A percentile compares a stretch with the other conserved stretches of the same genome.
Evolutionary conservation across 2,797 vertebrate species (phyloP).

Genomic region (Pristis pectinata): DNA sequence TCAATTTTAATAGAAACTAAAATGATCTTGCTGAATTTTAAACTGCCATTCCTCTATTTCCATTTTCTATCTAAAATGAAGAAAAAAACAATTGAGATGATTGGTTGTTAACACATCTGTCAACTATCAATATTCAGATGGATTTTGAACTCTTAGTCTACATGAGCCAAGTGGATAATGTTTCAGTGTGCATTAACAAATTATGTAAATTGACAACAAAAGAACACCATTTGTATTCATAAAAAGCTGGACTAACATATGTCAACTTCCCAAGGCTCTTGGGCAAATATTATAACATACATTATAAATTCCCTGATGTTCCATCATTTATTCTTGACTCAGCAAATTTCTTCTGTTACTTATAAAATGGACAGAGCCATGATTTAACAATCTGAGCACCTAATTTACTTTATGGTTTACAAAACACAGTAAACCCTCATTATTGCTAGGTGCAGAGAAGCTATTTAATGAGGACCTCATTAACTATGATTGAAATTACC

Average conservation of each 20-base stretch:
- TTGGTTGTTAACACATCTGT: neutral
- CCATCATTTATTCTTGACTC: constrained; percentile 1
- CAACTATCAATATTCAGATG: neutral
- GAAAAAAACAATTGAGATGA: neutral
- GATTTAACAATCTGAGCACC: constrained; percentile 10
- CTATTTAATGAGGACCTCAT: neutral
- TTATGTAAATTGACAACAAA: constrained; percentile 30
- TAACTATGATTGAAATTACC: neutral
- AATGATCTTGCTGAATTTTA: neutral
- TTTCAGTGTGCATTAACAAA: constrained; percentile 5
- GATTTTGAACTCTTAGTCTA: neutral
- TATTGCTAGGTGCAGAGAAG: neutral
- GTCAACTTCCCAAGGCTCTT: neutral
- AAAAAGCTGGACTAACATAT: neutral
- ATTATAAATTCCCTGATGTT: constrained; percentile 22
- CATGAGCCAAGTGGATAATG: neutral
- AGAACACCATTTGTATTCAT: constrained; percentile 26
- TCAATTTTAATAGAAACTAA: neutral
- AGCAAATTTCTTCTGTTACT: constrained; percentile 9
- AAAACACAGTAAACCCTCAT: neutral
- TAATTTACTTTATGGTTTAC: constrained; percentile 8
- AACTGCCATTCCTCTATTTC: neutral
- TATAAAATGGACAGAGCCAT: neutral
- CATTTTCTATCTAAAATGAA: neutral
- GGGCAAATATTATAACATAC: neutral